Conservation (phyloP, 2,888 invertebrate species). For the Hirudinaria manillensis region DNA sequence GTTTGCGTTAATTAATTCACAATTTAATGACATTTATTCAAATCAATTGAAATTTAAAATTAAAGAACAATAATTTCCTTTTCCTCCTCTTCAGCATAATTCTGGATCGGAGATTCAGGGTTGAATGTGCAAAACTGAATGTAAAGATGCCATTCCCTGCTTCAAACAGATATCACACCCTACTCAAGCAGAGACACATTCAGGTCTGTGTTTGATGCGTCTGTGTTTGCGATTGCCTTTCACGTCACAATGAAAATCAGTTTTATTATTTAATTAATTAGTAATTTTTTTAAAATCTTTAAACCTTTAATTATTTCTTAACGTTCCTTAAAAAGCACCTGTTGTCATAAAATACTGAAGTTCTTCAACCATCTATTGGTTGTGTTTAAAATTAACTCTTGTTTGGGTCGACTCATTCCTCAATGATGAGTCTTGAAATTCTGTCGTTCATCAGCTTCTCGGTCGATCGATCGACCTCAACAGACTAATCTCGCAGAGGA, state of each 20-base stretch:
- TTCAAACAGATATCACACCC: constrained; percentile 86
- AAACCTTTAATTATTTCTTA: too few species aligned
- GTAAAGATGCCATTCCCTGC: constrained; percentile 65
- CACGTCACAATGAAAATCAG: neutral
- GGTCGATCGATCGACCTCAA: constrained; percentile 93
- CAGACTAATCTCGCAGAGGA: constrained; percentile 82
- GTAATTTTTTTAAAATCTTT: neutral
- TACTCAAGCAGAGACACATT: constrained; percentile 88
- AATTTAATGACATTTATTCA: neutral
- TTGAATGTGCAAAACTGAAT: constrained; percentile 83
- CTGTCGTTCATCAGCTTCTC: constrained; percentile 59
- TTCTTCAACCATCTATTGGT: neutral
- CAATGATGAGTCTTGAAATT: too few species aligned
- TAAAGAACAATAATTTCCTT: too few species aligned
- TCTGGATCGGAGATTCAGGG: constrained; percentile 90
- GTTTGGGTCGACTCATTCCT: too few species aligned
- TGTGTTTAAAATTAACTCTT: too few species aligned
- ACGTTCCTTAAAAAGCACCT: too few species aligned
- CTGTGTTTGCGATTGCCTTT: neutral
- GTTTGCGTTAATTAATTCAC: neutral
- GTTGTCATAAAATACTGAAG: too few species aligned
- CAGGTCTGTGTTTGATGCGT: constrained; percentile 12
- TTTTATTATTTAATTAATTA: neutral
- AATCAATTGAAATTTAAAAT: neutral
- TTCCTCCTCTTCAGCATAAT: constrained; percentile 66